Evolutionary conservation across 2,888 invertebrate species (phyloP).

Genomic region (Eudemis profundana): DNA sequence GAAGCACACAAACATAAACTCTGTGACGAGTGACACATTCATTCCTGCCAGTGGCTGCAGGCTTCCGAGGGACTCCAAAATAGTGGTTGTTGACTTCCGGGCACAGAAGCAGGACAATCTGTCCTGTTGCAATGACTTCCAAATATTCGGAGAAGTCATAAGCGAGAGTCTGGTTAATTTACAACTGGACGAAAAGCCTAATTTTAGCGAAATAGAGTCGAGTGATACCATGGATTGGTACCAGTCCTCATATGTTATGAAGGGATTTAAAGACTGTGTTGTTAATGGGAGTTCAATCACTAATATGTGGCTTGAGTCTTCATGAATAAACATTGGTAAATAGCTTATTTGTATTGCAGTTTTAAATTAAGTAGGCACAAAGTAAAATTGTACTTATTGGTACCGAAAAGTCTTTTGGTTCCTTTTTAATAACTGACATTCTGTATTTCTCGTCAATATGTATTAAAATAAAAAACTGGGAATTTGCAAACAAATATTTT

Average conservation of each 20-base stretch:
- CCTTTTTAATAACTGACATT: neutral
- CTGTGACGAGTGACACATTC: conserved; percentile 69
- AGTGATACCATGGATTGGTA: conserved; percentile 76
- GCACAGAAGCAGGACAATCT: conserved; percentile 58
- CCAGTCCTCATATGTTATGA: conserved; percentile 82
- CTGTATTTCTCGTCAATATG: too few relatives aligned
- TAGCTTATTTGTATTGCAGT: too few relatives aligned
- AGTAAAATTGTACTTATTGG: conserved; percentile 3
- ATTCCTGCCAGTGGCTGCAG: conserved; percentile 66
- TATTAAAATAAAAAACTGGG: too few relatives aligned
- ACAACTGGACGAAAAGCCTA: conserved; percentile 50
- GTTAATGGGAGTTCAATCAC: conserved; percentile 83
- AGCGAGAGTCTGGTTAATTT: conserved; percentile 55
- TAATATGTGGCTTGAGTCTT: conserved; percentile 76
- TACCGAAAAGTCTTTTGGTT: neutral
- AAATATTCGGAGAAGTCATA: conserved; percentile 72
- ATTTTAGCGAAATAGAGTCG: conserved; percentile 70
- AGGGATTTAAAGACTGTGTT: conserved; percentile 85
- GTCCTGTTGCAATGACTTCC: conserved; percentile 73
- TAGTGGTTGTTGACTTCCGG: conserved; percentile 71
- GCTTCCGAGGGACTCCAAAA: conserved; percentile 70
- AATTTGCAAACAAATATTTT: too few relatives aligned
- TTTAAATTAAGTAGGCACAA: neutral
- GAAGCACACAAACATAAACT: conserved; percentile 54
- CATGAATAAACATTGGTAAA: conserved; percentile 33